Evolutionary conservation across 2,888 invertebrate species (phyloP).

Genomic region (Yponomeuta malinellus): DNA sequence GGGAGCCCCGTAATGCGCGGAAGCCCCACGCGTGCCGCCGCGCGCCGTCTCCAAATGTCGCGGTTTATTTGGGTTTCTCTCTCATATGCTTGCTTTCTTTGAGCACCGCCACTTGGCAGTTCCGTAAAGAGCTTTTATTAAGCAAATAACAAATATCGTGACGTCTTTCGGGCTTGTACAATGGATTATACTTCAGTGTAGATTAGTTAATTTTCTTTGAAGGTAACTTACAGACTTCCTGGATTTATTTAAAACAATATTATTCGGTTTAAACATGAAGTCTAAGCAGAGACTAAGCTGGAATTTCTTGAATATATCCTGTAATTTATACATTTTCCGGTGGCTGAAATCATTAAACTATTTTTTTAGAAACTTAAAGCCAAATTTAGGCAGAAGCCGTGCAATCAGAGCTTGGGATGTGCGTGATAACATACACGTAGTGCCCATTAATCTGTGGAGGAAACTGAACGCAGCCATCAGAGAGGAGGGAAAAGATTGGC

Average conservation of each 20-base stretch:
- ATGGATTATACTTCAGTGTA: no score
- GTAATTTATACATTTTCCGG: not conserved
- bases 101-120: slow-evolving; percentile 4
- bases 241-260: no score
- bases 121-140: slow-evolving; percentile 2
- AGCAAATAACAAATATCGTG: not conserved
- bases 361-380: no score
- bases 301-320: not conserved
- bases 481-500: slow-evolving; percentile 20
- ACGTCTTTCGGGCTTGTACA: not conserved
- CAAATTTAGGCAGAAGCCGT: not conserved
- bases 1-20: slow-evolving; percentile 39
- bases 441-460: slow-evolving; percentile 51
- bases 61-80: slow-evolving; percentile 32
- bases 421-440: not conserved
- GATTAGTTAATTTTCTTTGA: no score
- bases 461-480: slow-evolving; percentile 67
- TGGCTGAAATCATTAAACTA: no score
- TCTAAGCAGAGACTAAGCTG: not conserved
- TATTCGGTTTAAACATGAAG: not conserved
- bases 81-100: slow-evolving; percentile 24
- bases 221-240: no score
- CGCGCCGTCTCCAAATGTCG: slow-evolving; percentile 17
- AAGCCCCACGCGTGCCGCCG: slow-evolving; percentile 35
- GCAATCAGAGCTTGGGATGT: not conserved